Evolutionary conservation across 2,113 vertebrate species (phyloP).

Genomic region (Chionis minor): DNA sequence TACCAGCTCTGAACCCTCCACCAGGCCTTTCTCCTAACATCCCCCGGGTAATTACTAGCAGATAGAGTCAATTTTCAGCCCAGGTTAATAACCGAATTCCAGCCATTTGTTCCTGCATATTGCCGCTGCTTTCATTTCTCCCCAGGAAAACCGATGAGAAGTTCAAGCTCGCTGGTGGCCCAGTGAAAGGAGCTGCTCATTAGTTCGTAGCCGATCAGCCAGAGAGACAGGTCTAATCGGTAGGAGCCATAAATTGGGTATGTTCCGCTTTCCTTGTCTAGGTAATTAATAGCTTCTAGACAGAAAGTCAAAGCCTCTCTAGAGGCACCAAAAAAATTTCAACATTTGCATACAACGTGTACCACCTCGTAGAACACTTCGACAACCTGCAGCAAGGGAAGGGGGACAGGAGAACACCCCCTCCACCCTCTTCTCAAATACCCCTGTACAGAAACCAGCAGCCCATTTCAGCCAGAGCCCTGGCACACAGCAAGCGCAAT

Average conservation of each 20-base stretch:
- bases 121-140: conserved; percentile 13
- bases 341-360: not conserved
- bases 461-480: not conserved
- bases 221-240: not conserved
- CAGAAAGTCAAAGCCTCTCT: conserved; percentile 52
- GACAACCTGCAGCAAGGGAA: not conserved
- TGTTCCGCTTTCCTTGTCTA: conserved; percentile 15
- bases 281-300: conserved; percentile 59
- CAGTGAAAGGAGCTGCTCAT: conserved; percentile 18
- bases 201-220: not conserved
- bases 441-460: rapidly evolving
- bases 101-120: not conserved
- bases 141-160: not conserved
- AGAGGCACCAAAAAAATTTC: conserved; percentile 2
- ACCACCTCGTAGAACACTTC: not conserved
- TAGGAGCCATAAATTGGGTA: conserved; percentile 20
- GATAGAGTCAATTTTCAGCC: not conserved
- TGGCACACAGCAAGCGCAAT: not conserved
- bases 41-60: not conserved
- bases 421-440: not conserved
- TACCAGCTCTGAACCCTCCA: not conserved
- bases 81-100: conserved; percentile 25
- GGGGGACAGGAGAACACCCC: not conserved
- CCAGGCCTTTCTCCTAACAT: not conserved
- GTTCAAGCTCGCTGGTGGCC: not conserved